Base-by-base conservation (phyloP, 2,888 invertebrate genomes). In the Napeogenes inachia region DNA sequence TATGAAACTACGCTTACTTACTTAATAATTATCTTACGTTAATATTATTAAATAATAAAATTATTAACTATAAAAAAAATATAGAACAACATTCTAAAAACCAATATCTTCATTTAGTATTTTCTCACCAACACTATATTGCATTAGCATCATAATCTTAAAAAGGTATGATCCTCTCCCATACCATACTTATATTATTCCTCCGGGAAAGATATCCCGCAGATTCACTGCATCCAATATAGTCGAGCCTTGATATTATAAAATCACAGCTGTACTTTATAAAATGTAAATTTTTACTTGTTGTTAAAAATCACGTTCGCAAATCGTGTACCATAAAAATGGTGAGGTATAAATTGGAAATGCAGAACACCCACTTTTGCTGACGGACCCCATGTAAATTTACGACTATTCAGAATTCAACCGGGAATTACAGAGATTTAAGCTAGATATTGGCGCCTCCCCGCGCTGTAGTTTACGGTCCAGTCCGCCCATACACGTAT, bases 371-470 rank as follows among this genome's bases (percentile, higher is more conserved):
- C 77, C 73, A 72, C 76, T 70, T 76, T 74, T 70, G 75, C 80
- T 78, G 84, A 82, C 81, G 79, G 75, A 71, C 75, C 74, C 79
- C 81, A 78, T 82, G 82, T 81, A 82, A 84, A 87, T 87, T 87
- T 87, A 87, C 84, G 84, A 84, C 80, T 82, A 82, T 84, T 84
- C 84, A 81, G 85, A 81, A 85, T 83, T 80, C 87, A 81, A 74
- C 78, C 65, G 87, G 84, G 87, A 86, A 85, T 88, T 81, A 82
- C 81, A 76, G 81, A 82, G 82, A 85, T 85, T 84, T 78, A 70
- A 79, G 75, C 79, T 74, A 70, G 80, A 82, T 81, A 83, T 46
- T 59, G 65, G 79, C 73, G 69, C 67, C 65, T 74, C 73, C 70
- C 70, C 71, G 55, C 54, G 35, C 54, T 61, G 50, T 60, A 65